Conservation (phyloP, 35 echinoderm and acorn worm species). For the Heliocidaris erythrogramma region DNA sequence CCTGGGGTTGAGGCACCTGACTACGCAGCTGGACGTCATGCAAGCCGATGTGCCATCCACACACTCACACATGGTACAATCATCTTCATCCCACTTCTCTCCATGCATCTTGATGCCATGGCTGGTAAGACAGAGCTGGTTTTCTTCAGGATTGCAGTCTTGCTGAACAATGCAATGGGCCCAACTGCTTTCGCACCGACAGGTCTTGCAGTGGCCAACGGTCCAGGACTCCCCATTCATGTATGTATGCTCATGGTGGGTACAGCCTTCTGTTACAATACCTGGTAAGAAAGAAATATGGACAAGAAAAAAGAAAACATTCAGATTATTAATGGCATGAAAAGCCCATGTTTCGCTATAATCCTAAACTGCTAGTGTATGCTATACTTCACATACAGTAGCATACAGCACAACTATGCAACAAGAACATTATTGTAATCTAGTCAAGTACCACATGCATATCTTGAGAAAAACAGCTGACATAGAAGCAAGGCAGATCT, state of each 20-base stretch:
- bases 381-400: too few relatives aligned
- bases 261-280: conserved; percentile 73
- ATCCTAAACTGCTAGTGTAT: too few relatives aligned
- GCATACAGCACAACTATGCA: too few relatives aligned
- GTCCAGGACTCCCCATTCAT: conserved; percentile 77
- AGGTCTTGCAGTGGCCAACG: conserved; percentile 65
- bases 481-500: too few relatives aligned
- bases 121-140: conserved; percentile 60
- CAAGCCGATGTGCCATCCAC: conserved; percentile 68
- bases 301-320: too few relatives aligned
- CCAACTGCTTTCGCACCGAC: conserved; percentile 62
- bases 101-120: conserved; percentile 62
- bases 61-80: conserved; percentile 89
- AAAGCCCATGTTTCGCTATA: too few relatives aligned
- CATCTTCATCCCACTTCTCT: conserved; percentile 83
- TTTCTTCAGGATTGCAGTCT: conserved; percentile 56
- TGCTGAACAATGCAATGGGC: conserved; percentile 70
- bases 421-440: too few relatives aligned
- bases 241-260: conserved; percentile 57
- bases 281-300: conserved; percentile 25
- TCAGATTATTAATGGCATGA: too few relatives aligned
- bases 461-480: too few relatives aligned
- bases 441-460: too few relatives aligned
- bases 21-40: conserved; percentile 71
- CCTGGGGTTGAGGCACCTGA: conserved; percentile 67